Conservation (phyloP, 2,888 invertebrate species). For the Agapostemon virescens region DNA sequence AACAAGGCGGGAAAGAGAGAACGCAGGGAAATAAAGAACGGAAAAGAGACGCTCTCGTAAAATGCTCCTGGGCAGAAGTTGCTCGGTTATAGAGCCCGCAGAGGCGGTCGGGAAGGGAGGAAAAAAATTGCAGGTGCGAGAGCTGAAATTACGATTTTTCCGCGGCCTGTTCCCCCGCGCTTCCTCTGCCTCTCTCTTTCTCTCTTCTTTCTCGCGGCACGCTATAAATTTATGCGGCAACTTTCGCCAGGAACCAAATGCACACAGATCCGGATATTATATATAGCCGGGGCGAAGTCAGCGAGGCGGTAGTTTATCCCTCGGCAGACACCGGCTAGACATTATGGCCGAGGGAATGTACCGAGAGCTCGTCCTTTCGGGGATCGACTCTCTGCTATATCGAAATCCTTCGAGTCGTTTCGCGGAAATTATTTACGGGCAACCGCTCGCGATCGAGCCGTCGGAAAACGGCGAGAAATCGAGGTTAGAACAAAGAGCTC, state of each 20-base stretch:
- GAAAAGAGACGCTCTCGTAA: not conserved
- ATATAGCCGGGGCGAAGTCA: conserved; percentile 63
- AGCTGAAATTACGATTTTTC: conserved; percentile 68
- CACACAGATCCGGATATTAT: conserved; percentile 68
- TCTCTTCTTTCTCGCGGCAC: conserved; percentile 24
- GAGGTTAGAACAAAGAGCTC: not conserved
- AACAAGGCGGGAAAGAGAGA: not conserved
- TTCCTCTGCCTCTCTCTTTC: not conserved
- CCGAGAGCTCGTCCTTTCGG: conserved; percentile 25
- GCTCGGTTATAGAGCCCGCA: conserved; percentile 18
- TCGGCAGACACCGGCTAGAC: conserved; percentile 56
- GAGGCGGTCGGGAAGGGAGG: not conserved
- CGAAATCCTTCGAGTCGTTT: conserved; percentile 33
- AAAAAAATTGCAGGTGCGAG: conserved; percentile 49
- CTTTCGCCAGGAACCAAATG: conserved; percentile 68
- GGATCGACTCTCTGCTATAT: conserved; percentile 23
- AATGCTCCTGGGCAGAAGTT: conserved; percentile 45
- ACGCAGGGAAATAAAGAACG: not conserved
- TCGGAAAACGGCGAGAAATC: not conserved
- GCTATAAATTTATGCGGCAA: conserved; percentile 71
- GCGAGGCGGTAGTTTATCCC: conserved; percentile 65
- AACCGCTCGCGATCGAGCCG: not conserved
- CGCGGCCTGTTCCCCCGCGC: conserved; percentile 13
- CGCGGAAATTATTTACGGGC: conserved; percentile 39
- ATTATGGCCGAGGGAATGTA: conserved; percentile 52